These are phyloP conservation scores for Pyxicephalus adspersus DNA, from an alignment of 2,113 vertebrate species.

Conservation along the genomic window DNA sequence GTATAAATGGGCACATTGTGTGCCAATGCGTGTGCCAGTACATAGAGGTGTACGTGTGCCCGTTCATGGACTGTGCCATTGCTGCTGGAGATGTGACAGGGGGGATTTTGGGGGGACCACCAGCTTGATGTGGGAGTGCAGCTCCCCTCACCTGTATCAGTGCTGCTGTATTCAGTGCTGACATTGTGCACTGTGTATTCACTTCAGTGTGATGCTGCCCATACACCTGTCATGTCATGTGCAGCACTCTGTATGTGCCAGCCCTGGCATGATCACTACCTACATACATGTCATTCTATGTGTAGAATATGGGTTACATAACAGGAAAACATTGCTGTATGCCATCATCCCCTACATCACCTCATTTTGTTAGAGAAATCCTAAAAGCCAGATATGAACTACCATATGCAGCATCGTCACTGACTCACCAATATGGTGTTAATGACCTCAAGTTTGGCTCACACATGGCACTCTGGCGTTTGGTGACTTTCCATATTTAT, in stretches of 20 bases:
- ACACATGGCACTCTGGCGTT: background rate
- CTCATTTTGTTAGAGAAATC: too few species aligned
- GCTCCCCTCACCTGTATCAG: conserved; percentile 3
- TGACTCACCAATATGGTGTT: background rate
- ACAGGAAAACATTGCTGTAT: background rate
- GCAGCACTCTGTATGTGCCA: too few species aligned
- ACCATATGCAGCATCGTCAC: background rate
- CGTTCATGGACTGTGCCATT: too few species aligned
- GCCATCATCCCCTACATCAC: background rate
- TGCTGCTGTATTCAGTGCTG: background rate
- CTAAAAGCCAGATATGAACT: background rate
- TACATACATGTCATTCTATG: background rate
- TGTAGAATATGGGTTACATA: background rate
- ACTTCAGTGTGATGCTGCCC: too few species aligned
- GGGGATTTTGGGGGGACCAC: too few species aligned
- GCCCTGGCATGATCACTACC: too few species aligned
- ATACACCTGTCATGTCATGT: too few species aligned
- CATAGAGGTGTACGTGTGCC: background rate
- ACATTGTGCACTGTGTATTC: background rate
- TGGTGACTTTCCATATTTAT: background rate
- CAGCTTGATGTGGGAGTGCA: too few species aligned
- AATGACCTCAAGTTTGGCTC: conserved; percentile 16
- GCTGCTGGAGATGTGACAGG: too few species aligned
- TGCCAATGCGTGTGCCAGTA: background rate
- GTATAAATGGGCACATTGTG: background rate